Evolutionary conservation across 1,140 invertebrate species (phyloP), one percentile per base, ranked within the genome.

Genomic region (Lysiphlebus fabarum): DNA sequence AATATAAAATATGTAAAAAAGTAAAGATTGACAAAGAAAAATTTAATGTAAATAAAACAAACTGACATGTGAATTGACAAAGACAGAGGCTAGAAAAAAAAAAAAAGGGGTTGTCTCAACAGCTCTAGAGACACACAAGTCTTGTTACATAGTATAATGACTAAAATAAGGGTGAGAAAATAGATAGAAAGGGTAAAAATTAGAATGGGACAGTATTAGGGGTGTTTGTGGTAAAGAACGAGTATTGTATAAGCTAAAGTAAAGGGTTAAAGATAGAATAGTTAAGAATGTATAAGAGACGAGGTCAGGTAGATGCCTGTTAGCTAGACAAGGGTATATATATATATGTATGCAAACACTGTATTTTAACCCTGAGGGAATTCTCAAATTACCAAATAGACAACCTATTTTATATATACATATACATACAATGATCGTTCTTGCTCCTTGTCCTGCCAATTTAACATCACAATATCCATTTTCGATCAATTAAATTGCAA

Each of bases 281-380:
- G 17, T 26, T 26, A 26, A 26, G 17, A 26, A 26, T 36, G 49
- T 38, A 57, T 47, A 54, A 56, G 58, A 62, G 58, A 41, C 61
- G 26, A 45, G 59, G 63, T 67, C 67, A 62, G 49, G 37, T 51
- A 51, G 34, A 63, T 67, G 62, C 59, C 63, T 66, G 70, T 68
- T 69, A 65, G 60, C 62, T 59, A 67, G 70, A 72, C 67, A 62
- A 67, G 59, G 59, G 58, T 65, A 57, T 64, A 69, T 65, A 71
- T n/a, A n/a, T 65, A 57, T 26, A 70, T 70, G 64, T 72, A 71
- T 72, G 71, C 72, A 74, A 73, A 73, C 69, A 72, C 62, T 62
- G 64, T 51, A 36, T 51, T 66, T 67, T 69, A 63, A 67, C 17
- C 17, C 60, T 57, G 26, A 34, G 66, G 57, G 72, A 67, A 73